Conservation (phyloP, 2,113 vertebrate species). For the Cranoglanis bouderius region DNA sequence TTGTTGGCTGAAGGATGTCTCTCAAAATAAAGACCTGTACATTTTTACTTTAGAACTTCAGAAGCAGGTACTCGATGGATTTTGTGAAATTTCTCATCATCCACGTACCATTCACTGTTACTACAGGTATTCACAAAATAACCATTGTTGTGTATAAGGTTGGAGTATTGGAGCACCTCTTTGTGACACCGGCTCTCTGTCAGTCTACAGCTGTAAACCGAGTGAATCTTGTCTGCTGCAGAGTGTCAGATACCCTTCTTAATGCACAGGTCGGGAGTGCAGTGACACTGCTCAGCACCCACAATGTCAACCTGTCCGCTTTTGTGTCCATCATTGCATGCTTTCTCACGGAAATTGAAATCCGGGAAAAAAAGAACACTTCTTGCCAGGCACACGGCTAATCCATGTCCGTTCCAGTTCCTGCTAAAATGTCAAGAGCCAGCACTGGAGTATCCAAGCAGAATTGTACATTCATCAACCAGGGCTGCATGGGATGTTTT, state of each 20-base stretch:
- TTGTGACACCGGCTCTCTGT: slow-evolving; percentile 1
- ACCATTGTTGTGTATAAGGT: slow-evolving; percentile 19
- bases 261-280: slow-evolving; percentile 35
- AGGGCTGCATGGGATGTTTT: slow-evolving; percentile 3
- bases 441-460: slow-evolving; percentile 26
- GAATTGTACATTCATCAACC: slow-evolving; percentile 26
- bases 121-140: slow-evolving; percentile 37
- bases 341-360: slow-evolving; percentile 54
- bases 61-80: neutral
- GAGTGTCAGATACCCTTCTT: slow-evolving; percentile 50
- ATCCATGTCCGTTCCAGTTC: slow-evolving; percentile 47
- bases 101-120: neutral
- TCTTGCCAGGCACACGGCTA: slow-evolving; percentile 33
- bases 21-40: neutral
- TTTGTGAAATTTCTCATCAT: neutral
- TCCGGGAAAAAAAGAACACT: slow-evolving; percentile 32
- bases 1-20: neutral
- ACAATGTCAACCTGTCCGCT: slow-evolving; percentile 53
- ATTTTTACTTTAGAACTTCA: neutral
- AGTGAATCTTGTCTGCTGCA: slow-evolving; percentile 44
- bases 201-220: slow-evolving; percentile 27
- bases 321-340: slow-evolving; percentile 42
- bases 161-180: slow-evolving; percentile 4
- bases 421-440: slow-evolving; percentile 39
- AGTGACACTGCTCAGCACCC: slow-evolving; percentile 46